Percentiles rank a stretch among this genome's conserved stretches.
phyloP scores from a whole-genome alignment of 1,140 invertebrate genomes.

The Drosophila pandora region DNA sequence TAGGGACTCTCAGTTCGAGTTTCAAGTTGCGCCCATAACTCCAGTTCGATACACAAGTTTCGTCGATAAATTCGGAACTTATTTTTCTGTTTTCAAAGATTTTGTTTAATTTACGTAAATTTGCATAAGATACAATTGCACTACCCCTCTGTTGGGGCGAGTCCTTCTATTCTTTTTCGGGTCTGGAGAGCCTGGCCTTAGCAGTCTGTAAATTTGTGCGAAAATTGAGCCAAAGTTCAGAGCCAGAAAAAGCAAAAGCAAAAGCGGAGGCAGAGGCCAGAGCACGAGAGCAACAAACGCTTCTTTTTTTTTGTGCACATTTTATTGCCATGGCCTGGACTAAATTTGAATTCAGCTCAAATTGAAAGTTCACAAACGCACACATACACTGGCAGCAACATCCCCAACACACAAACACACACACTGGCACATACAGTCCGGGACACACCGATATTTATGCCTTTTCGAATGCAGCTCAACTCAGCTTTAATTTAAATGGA shows the following conservation, averaged over 20 bases:
- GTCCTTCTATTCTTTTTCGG: background rate
- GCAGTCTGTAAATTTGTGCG: conserved; percentile 75
- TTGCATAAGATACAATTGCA: conserved; percentile 80
- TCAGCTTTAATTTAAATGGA: conserved; percentile 82
- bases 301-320: conserved; percentile 45
- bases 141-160: background rate
- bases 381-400: conserved; percentile 15
- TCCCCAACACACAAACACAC: conserved; percentile 23
- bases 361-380: conserved; percentile 75
- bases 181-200: conserved; percentile 8
- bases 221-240: conserved; percentile 79
- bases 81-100: conserved; percentile 80
- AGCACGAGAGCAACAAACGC: conserved; percentile 29
- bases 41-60: conserved; percentile 75
- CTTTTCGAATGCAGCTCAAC: conserved; percentile 81
- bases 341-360: conserved; percentile 82
- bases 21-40: conserved; percentile 45
- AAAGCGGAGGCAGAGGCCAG: background rate
- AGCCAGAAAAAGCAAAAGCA: conserved; percentile 18
- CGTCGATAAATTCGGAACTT: conserved; percentile 70
- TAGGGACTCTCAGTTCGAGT: conserved; percentile 1
- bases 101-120: conserved; percentile 82
- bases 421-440: conserved; percentile 7
- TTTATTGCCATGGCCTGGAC: conserved; percentile 70
- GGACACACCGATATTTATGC: conserved; percentile 69